Evolutionary conservation across 2,888 invertebrate genomes (phyloP).

Genomic region (Sinotaia quadrata): DNA sequence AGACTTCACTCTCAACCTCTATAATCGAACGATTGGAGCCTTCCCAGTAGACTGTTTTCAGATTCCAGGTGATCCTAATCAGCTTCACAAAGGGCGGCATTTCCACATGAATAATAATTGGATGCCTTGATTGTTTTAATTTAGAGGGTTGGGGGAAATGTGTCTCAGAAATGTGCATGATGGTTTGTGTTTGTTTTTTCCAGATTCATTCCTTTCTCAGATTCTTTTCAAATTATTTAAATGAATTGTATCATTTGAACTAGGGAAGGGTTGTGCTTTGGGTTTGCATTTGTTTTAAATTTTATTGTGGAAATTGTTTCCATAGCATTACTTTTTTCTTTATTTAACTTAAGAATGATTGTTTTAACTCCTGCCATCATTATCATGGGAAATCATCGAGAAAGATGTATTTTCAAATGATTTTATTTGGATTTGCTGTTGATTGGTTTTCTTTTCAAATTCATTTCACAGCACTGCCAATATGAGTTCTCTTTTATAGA

Average conservation of each 20-base stretch:
- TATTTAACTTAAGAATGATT: background rate
- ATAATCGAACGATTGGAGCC: conserved; percentile 57
- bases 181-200: too few species aligned
- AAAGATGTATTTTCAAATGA: background rate
- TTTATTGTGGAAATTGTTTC: background rate
- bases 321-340: background rate
- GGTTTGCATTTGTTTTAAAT: background rate
- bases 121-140: too few species aligned
- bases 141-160: too few species aligned
- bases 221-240: too few species aligned
- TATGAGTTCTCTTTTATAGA: too few species aligned
- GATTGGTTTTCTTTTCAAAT: too few species aligned
- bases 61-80: conserved; percentile 55
- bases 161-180: too few species aligned
- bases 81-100: conserved; percentile 18
- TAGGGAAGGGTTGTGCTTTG: too few species aligned
- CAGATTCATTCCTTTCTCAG: too few species aligned
- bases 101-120: conserved; percentile 24
- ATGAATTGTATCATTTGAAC: too few species aligned
- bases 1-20: conserved; percentile 57
- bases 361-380: background rate
- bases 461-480: too few species aligned
- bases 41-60: conserved; percentile 64
- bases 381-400: background rate
- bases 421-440: background rate